Base-by-base conservation (phyloP, 2,113 vertebrate species). In the Rhynchopsitta pachyrhyncha region DNA sequence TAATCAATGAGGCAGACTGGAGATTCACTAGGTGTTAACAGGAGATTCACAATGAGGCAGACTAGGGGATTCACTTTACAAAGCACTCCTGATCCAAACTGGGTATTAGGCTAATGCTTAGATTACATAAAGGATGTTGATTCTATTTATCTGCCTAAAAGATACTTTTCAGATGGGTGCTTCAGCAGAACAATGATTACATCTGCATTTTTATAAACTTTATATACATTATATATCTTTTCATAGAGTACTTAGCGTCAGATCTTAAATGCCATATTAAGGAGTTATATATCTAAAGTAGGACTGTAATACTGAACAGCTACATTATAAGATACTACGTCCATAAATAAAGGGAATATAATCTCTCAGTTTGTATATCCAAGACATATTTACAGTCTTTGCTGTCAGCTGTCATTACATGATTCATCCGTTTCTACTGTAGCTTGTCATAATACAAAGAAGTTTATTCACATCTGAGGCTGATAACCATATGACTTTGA, bases 321-420 rank as follows among this genome's bases (percentile, higher is more conserved):
- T 67, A 28, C 29, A 18, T 59, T 68, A 49, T 73, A 49, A 75
- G 12, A 23, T 41, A 25, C 10, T 68, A 19, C 24, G 73, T 82
- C 23, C 69, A 47, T 47, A 87, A 74, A 84, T 66, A 96, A 92
- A 95, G 33, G 14, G 24, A 88, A 82, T 55, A 23, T 28, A 13
- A 82, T 67, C 23, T 57, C 88, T 90, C 44, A 64, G n/a, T 86
- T 70, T 71, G 4, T 49, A 85, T 88, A 87, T 31, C 10, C 20
- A 94, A n/a, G 53, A 82, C 9, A 1, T 19, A 87, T 57, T 81
- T 63, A 33, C 42, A 90, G 35, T 44, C 28, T 95, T 86, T 96
- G 9, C 16, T 86, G 31, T 64, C 50, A 88, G 41, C 17, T 11
- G 4, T 77, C 27, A 60, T 76, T 81, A 88, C 63, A 66, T 41